Evolutionary conservation across 2,888 invertebrate species (phyloP).

Genomic region (Apodemia hepburni): DNA sequence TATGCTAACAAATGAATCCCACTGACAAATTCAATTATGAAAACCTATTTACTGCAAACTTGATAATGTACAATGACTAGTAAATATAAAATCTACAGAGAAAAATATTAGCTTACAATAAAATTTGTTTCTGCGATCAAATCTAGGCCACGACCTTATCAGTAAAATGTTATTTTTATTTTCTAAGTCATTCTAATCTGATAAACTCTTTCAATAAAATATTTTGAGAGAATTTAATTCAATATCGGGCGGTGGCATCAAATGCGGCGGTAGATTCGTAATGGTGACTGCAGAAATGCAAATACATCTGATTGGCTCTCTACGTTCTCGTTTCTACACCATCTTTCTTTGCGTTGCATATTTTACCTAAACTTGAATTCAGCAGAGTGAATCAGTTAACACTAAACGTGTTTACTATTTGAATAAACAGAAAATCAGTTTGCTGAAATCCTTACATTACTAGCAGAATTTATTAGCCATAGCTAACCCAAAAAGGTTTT

Average conservation of each 20-base stretch:
- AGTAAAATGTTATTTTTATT: constrained; percentile 8
- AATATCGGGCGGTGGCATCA: constrained; percentile 35
- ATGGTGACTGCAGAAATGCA: constrained; percentile 55
- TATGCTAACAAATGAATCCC: no score
- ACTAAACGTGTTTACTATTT: constrained; percentile 34
- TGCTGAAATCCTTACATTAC: constrained; percentile 30
- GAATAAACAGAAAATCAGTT: constrained; percentile 36
- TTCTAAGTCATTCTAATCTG: constrained; percentile 37
- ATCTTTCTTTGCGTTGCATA: constrained; percentile 38
- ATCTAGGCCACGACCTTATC: constrained; percentile 6
- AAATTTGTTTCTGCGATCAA: constrained; percentile 4
- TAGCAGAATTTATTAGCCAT: constrained; percentile 34
- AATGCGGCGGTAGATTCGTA: constrained; percentile 42
- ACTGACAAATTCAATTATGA: no score
- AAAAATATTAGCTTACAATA: constrained; percentile 8
- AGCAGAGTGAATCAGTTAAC: constrained; percentile 32
- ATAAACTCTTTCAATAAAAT: constrained; percentile 39
- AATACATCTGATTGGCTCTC: constrained; percentile 57
- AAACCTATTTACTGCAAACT: no score
- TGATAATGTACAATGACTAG: neutral
- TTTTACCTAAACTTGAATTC: constrained; percentile 34
- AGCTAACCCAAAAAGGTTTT: constrained; percentile 34
- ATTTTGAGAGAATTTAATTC: constrained; percentile 47
- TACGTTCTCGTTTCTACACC: constrained; percentile 33
- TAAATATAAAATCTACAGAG: neutral